Evolutionary conservation across 2,888 invertebrate genomes (phyloP).

Genomic region (Rhagophthalmus giganteus): DNA sequence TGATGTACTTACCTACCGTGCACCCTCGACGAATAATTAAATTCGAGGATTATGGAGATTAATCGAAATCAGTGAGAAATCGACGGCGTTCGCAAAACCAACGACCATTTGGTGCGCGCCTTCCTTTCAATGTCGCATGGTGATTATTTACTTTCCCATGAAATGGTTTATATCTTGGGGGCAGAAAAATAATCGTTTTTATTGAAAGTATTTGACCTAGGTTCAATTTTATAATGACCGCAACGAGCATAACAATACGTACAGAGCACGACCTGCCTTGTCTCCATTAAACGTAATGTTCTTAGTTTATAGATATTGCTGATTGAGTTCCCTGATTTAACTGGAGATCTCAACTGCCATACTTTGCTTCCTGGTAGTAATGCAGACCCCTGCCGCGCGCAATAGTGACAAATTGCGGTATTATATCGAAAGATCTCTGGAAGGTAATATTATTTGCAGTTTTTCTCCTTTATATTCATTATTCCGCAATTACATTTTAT

Average conservation of each 20-base stretch:
- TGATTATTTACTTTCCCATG: conserved; percentile 26
- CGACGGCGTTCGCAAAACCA: too few relatives aligned
- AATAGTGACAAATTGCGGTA: conserved; percentile 45
- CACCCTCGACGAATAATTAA: too few relatives aligned
- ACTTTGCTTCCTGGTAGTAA: conserved; percentile 38
- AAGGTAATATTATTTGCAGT: conserved; percentile 20
- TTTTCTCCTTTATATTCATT: conserved; percentile 36
- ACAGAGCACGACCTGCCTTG: conserved; percentile 49
- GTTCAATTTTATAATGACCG: conserved; percentile 53
- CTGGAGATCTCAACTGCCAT: conserved; percentile 38
- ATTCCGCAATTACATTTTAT: conserved; percentile 38
- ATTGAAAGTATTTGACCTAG: conserved; percentile 42
- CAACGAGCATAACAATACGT: conserved; percentile 49
- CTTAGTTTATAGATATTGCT: conserved; percentile 45
- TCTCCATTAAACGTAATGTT: conserved; percentile 44
- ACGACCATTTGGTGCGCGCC: too few relatives aligned
- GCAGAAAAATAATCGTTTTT: conserved; percentile 27
- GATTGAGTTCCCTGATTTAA: conserved; percentile 45
- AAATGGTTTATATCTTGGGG: conserved; percentile 15
- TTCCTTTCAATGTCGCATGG: too few relatives aligned
- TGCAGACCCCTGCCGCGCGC: conserved; percentile 38
- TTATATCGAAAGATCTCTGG: conserved; percentile 39
- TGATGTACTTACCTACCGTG: too few relatives aligned
- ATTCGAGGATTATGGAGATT: too few relatives aligned
- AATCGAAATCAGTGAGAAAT: too few relatives aligned